phyloP scores from a whole-genome alignment of 2,888 invertebrate genomes.

The Hipparchia semele region DNA sequence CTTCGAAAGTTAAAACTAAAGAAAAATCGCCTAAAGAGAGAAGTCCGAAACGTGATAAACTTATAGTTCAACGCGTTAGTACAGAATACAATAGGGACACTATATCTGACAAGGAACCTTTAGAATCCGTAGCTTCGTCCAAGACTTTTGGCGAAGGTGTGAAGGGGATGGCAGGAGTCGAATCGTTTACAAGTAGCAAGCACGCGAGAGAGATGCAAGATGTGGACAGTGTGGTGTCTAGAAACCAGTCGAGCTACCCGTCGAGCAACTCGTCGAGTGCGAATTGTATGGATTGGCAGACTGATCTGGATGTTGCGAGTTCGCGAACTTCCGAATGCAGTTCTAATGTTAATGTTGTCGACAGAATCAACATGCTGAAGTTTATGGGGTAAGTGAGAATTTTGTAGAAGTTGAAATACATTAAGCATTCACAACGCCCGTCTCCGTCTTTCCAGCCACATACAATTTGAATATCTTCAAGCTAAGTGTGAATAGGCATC shows the following conservation, averaged over 20 bases:
- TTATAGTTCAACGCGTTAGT: constrained; percentile 26
- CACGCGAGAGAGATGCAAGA: constrained; percentile 42
- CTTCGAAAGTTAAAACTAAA: not conserved
- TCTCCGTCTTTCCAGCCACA: no score
- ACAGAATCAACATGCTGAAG: constrained; percentile 64
- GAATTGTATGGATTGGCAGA: constrained; percentile 51
- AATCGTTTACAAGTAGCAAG: constrained; percentile 57
- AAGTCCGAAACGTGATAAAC: constrained; percentile 10
- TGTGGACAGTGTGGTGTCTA: constrained; percentile 24
- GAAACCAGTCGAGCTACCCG: constrained; percentile 20
- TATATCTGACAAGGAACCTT: not conserved
- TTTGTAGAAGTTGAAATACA: no score
- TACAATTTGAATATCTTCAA: no score
- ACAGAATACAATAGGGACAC: constrained; percentile 38
- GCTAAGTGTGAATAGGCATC: no score
- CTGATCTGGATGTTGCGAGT: constrained; percentile 42
- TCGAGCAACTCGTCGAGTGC: constrained; percentile 27
- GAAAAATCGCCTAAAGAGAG: constrained; percentile 11
- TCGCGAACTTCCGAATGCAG: constrained; percentile 49
- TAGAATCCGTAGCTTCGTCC: constrained; percentile 28
- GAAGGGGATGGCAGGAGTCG: constrained; percentile 44
- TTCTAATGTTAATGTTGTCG: constrained; percentile 56
- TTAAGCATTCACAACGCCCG: no score
- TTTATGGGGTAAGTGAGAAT: constrained; percentile 68
- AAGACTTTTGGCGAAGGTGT: constrained; percentile 16